Evolutionary conservation across 2,888 invertebrate genomes (phyloP).

Genomic region (Herminia tarsipennalis): DNA sequence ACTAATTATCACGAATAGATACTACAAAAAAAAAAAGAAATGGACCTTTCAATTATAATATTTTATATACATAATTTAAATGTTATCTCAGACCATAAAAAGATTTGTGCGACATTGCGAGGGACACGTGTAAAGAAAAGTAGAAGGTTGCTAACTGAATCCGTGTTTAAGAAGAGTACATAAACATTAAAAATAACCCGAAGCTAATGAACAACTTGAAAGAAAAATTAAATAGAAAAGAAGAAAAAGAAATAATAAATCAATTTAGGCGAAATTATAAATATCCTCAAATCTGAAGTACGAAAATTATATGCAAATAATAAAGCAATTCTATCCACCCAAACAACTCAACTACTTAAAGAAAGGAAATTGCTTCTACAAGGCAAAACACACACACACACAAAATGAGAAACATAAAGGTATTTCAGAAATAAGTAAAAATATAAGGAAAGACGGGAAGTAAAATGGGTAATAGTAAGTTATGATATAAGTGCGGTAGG

Average conservation of each 20-base stretch:
- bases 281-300: slow-evolving; percentile 5
- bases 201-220: not conserved
- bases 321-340: not conserved
- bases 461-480: too few species aligned
- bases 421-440: slow-evolving; percentile 17
- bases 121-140: too few species aligned
- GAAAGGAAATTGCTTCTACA: slow-evolving; percentile 2
- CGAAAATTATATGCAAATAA: slow-evolving; percentile 3
- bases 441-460: slow-evolving; percentile 23
- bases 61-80: slow-evolving; percentile 12
- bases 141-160: slow-evolving; percentile 1
- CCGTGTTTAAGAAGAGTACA: not conserved
- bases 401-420: slow-evolving; percentile 1
- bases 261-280: slow-evolving; percentile 2
- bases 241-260: not conserved
- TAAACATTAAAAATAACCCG: slow-evolving; percentile 2
- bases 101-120: too few species aligned
- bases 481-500: too few species aligned
- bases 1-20: too few species aligned
- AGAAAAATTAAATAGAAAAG: not conserved
- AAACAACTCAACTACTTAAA: slow-evolving; percentile 1
- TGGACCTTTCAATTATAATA: too few species aligned
- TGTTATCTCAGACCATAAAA: slow-evolving; percentile 11
- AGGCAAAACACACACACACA: not conserved
- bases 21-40: too few species aligned